Evolutionary conservation across 2,888 invertebrate genomes (phyloP).

Genomic region (Agrenia bidenticulata): DNA sequence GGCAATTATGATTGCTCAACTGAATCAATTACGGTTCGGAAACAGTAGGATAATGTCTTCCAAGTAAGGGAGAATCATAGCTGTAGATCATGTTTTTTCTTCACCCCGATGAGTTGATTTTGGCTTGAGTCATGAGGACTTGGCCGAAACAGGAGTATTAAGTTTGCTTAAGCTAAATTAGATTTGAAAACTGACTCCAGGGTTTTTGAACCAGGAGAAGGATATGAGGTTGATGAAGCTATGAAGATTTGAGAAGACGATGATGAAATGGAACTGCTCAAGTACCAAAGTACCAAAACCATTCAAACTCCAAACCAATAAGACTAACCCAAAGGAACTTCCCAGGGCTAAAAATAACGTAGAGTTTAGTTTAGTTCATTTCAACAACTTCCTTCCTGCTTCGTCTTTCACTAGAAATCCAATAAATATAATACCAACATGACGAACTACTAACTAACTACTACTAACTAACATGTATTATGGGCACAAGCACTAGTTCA

Average conservation of each 20-base stretch:
- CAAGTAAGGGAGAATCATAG: no score
- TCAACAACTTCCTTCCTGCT: conserved; percentile 21
- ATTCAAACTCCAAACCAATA: no score
- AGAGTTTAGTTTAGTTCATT: conserved; percentile 8
- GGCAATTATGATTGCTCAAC: no score
- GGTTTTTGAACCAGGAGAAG: not conserved
- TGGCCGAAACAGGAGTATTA: conserved; percentile 1
- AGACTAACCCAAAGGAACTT: not conserved
- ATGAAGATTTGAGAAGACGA: not conserved
- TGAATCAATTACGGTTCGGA: no score
- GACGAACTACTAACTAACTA: no score
- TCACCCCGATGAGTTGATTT: conserved; percentile 1
- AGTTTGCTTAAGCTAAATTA: conserved; percentile 8
- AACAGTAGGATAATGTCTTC: no score
- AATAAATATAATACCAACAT: no score
- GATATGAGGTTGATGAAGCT: conserved; percentile 7
- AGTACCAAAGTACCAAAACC: no score
- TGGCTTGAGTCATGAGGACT: not conserved
- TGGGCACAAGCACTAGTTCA: no score
- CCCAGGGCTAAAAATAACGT: conserved; percentile 5
- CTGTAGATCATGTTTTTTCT: no score
- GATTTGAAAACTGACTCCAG: conserved; percentile 1
- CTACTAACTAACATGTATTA: no score
- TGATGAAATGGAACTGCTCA: conserved; percentile 2
- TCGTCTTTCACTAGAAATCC: not conserved